Evolutionary conservation across 2,888 invertebrate genomes (phyloP).

Genomic region (Notodonta dromedarius): DNA sequence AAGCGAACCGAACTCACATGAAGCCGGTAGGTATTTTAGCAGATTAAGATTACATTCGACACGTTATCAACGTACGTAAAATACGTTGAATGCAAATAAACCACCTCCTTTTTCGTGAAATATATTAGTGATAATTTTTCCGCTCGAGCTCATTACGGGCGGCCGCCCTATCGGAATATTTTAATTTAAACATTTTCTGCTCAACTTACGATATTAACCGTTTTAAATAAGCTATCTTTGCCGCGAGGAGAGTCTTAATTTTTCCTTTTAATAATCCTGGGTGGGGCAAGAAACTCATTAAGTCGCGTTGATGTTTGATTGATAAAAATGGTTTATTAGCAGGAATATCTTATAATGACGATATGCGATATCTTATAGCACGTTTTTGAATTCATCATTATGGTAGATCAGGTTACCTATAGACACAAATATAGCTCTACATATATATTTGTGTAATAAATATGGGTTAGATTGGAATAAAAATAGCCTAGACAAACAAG

Average conservation of each 20-base stretch:
- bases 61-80: constrained; percentile 65
- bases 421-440: no score
- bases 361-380: neutral
- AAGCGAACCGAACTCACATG: constrained; percentile 61
- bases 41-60: constrained; percentile 66
- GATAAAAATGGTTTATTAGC: constrained; percentile 22
- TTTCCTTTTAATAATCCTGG: constrained; percentile 27
- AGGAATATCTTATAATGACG: neutral
- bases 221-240: constrained; percentile 49
- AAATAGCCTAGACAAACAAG: neutral
- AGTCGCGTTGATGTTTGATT: constrained; percentile 15
- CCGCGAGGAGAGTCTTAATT: constrained; percentile 33
- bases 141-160: constrained; percentile 30
- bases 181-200: constrained; percentile 49
- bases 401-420: neutral
- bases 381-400: neutral
- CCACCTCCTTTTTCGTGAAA: constrained; percentile 35
- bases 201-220: constrained; percentile 48
- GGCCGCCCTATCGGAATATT: constrained; percentile 44
- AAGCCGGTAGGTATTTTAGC: constrained; percentile 61
- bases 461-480: no score
- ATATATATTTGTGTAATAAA: neutral
- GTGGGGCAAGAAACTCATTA: constrained; percentile 21
- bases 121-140: constrained; percentile 31
- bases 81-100: constrained; percentile 46